A percentile compares a stretch with the other conserved stretches of the same genome.
These are phyloP conservation scores for Acleris emargana DNA, from an alignment of 2,888 invertebrate species.

Conservation along the genomic window DNA sequence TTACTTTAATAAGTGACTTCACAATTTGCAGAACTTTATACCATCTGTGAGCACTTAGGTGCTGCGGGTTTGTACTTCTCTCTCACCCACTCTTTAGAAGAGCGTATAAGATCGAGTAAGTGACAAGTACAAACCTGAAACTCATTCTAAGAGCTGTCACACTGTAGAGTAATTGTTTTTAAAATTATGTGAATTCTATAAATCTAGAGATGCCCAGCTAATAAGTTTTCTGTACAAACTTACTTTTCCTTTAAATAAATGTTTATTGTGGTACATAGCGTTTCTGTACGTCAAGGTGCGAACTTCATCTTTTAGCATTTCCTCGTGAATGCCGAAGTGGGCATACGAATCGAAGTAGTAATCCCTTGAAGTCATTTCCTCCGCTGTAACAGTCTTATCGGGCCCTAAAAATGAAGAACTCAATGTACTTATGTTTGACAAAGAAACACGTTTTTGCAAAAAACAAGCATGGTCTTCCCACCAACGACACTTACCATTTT, in stretches of 20 bases:
- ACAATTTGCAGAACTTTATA: neutral
- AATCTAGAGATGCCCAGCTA: neutral
- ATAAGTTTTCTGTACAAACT: constrained; percentile 42
- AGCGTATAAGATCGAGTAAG: too few species aligned
- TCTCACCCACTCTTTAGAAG: too few species aligned
- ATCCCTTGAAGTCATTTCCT: constrained; percentile 99
- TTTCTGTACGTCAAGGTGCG: constrained; percentile 98
- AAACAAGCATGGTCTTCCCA: constrained; percentile 49
- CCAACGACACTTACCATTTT: constrained; percentile 70
- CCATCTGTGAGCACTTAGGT: too few species aligned
- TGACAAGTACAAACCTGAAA: too few species aligned
- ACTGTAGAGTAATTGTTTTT: neutral
- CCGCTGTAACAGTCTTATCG: constrained; percentile 86
- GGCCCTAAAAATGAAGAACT: constrained; percentile 61
- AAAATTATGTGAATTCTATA: neutral
- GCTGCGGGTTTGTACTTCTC: too few species aligned
- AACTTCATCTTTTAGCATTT: constrained; percentile 99
- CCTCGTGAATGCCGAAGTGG: constrained; percentile 99
- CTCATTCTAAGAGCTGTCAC: too few species aligned
- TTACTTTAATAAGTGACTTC: neutral
- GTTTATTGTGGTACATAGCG: constrained; percentile 99
- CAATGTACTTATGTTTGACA: constrained; percentile 45
- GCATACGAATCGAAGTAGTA: constrained; percentile 99
- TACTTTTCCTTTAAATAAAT: constrained; percentile 95
- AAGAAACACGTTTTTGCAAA: constrained; percentile 70